Conservation (phyloP, 2,888 invertebrate genomes). For the Sympetrum striolatum region DNA sequence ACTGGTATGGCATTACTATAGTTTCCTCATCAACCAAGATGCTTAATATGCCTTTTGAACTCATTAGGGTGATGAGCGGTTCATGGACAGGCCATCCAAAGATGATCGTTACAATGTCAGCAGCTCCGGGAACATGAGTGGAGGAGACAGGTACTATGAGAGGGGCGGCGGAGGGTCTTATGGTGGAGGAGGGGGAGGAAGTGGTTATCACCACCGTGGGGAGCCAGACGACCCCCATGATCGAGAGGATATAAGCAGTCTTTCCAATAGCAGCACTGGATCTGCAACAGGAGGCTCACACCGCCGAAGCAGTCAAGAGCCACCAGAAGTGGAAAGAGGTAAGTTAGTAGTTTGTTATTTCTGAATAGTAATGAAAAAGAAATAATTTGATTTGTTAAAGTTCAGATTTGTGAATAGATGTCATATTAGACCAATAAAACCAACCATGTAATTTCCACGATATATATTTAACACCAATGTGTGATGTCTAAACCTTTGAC, state of each 20-base stretch:
- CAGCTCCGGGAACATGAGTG: constrained; percentile 14
- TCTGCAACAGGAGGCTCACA: constrained; percentile 53
- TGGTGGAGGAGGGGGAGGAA: constrained; percentile 53
- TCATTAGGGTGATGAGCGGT: constrained; percentile 14
- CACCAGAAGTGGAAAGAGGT: constrained; percentile 65
- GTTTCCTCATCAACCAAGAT: too few relatives aligned
- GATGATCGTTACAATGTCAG: constrained; percentile 42
- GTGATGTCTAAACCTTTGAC: too few relatives aligned
- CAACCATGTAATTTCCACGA: too few relatives aligned
- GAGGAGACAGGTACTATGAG: constrained; percentile 48
- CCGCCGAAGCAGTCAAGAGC: constrained; percentile 64
- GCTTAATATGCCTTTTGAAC: too few relatives aligned
- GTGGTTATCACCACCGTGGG: constrained; percentile 63
- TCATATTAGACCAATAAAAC: too few relatives aligned
- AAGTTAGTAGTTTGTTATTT: too few relatives aligned
- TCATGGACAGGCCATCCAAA: constrained; percentile 29
- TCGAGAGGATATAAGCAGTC: constrained; percentile 59
- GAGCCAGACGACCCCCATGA: constrained; percentile 57
- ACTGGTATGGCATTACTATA: too few relatives aligned
- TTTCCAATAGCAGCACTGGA: constrained; percentile 59
- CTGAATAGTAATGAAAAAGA: too few relatives aligned
- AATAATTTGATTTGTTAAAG: too few relatives aligned
- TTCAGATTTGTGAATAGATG: too few relatives aligned
- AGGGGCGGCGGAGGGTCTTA: constrained; percentile 52
- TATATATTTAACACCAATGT: too few relatives aligned